A percentile compares a stretch with the other conserved stretches of the same genome.
phyloP scores from a whole-genome alignment of 2,888 invertebrate genomes.

The Leptopterna dolabrata region DNA sequence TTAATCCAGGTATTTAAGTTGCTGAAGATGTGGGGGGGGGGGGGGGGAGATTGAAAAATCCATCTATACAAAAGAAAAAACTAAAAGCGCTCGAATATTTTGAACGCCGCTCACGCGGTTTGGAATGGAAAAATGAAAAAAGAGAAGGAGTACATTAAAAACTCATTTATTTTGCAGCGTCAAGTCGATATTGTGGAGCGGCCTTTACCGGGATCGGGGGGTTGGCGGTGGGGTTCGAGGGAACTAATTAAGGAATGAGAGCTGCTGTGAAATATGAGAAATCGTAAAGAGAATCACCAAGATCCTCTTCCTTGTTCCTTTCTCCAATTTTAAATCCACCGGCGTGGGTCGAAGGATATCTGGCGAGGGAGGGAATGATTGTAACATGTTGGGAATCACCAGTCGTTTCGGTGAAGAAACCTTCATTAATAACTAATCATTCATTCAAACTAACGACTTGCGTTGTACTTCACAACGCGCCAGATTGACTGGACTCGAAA shows the following conservation, averaged over 20 bases:
- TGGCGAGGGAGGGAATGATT: neutral
- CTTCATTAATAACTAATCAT: too few relatives aligned
- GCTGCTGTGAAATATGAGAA: conserved; percentile 31
- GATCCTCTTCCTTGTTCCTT: neutral
- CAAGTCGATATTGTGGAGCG: neutral
- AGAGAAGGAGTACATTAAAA: conserved; percentile 12
- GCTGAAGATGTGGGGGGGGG: too few relatives aligned
- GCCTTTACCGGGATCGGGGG: neutral
- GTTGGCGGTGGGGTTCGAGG: neutral
- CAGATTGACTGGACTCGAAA: too few relatives aligned
- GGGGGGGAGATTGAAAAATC: neutral
- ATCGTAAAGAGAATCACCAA: neutral
- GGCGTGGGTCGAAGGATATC: neutral
- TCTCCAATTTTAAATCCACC: neutral
- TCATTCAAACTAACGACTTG: too few relatives aligned
- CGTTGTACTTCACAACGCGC: too few relatives aligned
- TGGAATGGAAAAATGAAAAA: neutral
- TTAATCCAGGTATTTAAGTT: too few relatives aligned
- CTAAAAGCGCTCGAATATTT: neutral
- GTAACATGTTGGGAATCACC: neutral
- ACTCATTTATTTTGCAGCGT: conserved; percentile 32
- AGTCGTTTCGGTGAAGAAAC: neutral
- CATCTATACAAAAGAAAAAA: neutral
- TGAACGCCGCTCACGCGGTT: neutral
- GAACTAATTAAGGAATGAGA: conserved; percentile 23